phyloP scores from a whole-genome alignment of 2,888 invertebrate species.

The Caenorhabditis sinica region DNA sequence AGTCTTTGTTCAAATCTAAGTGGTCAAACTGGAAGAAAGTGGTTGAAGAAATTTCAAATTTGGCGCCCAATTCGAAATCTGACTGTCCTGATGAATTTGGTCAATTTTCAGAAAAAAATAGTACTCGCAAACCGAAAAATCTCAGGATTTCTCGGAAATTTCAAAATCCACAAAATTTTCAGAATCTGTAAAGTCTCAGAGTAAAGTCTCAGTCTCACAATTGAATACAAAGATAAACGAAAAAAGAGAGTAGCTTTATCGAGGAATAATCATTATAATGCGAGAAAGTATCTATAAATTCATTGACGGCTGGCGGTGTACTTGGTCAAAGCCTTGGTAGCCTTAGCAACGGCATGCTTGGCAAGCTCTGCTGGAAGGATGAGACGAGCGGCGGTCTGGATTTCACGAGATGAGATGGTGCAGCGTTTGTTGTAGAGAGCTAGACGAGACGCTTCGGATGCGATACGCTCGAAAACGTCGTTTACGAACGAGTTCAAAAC shows the following conservation, averaged over 20 bases:
- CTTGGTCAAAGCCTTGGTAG: conserved; percentile 70
- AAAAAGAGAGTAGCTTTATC: background rate
- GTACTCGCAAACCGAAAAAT: no score
- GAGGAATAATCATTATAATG: conserved; percentile 38
- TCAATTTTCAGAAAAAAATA: no score
- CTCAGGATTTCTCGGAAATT: no score
- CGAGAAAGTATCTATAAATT: no score
- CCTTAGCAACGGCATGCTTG: conserved; percentile 70
- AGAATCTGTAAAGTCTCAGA: no score
- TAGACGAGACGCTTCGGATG: conserved; percentile 86
- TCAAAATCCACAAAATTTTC: no score
- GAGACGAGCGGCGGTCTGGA: conserved; percentile 85
- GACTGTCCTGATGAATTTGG: no score
- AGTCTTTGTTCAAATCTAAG: no score
- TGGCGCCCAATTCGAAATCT: no score
- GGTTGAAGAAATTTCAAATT: no score
- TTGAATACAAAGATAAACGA: conserved; percentile 17
- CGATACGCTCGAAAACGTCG: conserved; percentile 89
- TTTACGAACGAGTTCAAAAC: conserved; percentile 90
- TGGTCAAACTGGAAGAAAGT: no score
- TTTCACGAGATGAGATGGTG: conserved; percentile 88
- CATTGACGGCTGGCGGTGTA: conserved; percentile 64
- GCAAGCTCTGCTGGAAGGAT: conserved; percentile 72
- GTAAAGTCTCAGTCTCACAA: no score
- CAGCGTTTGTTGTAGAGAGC: conserved; percentile 87